These are phyloP conservation scores for Bombyx mori DNA, from an alignment of 1,140 invertebrate species.

Conservation along the genomic window ASM3026992v2 NC_085131.1:6866501-6867000, in stretches of 20 bases:
- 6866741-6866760: slow-evolving; percentile 63
- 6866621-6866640: slow-evolving; percentile 54
- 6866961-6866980: slow-evolving; percentile 61
- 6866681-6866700: slow-evolving; percentile 71
- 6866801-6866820: slow-evolving; percentile 32
- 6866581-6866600: slow-evolving; percentile 68
- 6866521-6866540: slow-evolving; percentile 43
- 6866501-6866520: slow-evolving; percentile 42
- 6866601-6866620: slow-evolving; percentile 71
- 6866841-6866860: slow-evolving; percentile 47
- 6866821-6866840: slow-evolving; percentile 6
- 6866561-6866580: slow-evolving; percentile 52
- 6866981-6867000: slow-evolving; percentile 54
- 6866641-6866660: slow-evolving; percentile 58
- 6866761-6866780: slow-evolving; percentile 64
- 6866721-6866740: slow-evolving; percentile 62
- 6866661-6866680: slow-evolving; percentile 59
- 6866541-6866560: slow-evolving; percentile 29
- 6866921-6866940: slow-evolving; percentile 31
- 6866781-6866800: slow-evolving; percentile 46
- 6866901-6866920: slow-evolving; percentile 16
- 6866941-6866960: slow-evolving; percentile 31
- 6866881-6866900: slow-evolving; percentile 12
- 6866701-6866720: slow-evolving; percentile 72
- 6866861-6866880: slow-evolving; percentile 35